Base-by-base conservation (phyloP, 2,888 invertebrate species). In the Cataglyphis albicans region DNA sequence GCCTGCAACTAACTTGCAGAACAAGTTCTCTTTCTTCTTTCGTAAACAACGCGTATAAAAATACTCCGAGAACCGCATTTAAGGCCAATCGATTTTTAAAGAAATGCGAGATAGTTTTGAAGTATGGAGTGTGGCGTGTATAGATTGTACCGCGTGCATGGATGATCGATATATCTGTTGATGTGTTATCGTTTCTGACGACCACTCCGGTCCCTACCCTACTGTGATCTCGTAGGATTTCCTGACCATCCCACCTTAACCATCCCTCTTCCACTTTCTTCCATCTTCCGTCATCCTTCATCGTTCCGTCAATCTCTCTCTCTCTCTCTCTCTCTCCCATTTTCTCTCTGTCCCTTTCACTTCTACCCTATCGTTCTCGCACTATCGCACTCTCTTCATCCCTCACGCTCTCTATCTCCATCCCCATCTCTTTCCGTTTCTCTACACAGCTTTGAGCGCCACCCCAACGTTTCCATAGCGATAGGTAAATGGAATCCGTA, bases 401-500 rank as follows among this genome's bases (percentile, higher is more conserved):
- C 75, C 70, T 86, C 80, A 38, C 59, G 55, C 78, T 82, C 85
- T 82, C 82, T 83, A 84, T 81, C 86, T 83, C 87, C 81, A 83
- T 68, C 21, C 21, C 64, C 82, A 75, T 84, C 86, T 86, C 86
- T 73, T 80, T 87, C 84, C 87, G 82, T 81, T 86, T 89, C 89
- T 84, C 87, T 86, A 87, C 65, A 86, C 89, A 89, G 92, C 93
- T 93, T 92, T 93, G 93, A 93, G 90, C 93, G 92, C 93, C 93
- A 93, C 92, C 93, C 92, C 92, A 52, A 92, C 93, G 94, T 94
- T 94, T 93, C 94, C 94, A 94, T 94, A 94, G 94, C 92, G 92
- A 94, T 94, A 94, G 94, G 94, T 93, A 94, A 94, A 94, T 94
- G 94, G 94, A 94, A 94, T 94, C 94, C 94, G 93, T 93, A 92